Conservation (phyloP, 2,797 vertebrate species). For the Macropus fuliginosus region DNA sequence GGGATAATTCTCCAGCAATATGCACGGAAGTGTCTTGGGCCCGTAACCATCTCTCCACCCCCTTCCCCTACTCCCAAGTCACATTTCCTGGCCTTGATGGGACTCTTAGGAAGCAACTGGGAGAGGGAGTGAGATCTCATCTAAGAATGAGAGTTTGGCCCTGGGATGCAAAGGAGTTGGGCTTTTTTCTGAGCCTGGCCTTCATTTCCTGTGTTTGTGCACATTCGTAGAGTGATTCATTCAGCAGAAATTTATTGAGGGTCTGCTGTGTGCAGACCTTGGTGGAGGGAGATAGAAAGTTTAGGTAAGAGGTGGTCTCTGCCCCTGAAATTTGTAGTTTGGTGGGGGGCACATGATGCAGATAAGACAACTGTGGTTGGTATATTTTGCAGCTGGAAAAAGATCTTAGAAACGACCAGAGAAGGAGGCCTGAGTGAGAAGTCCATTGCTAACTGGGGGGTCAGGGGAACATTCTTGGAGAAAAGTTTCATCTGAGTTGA, state of each 20-base stretch:
- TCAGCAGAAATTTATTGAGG: not conserved
- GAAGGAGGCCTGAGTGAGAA: not conserved
- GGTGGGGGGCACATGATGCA: not conserved
- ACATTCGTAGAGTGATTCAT: not conserved
- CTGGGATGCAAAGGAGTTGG: not conserved
- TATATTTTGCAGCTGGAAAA: not conserved
- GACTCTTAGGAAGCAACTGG: not conserved
- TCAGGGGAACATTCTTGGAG: not conserved
- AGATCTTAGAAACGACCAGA: not conserved
- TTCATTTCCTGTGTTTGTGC: not conserved
- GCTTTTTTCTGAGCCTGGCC: not conserved
- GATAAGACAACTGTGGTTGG: not conserved
- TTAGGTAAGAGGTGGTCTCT: not conserved
- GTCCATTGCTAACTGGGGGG: not conserved
- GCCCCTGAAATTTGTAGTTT: not conserved
- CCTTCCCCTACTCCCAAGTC: too few relatives aligned
- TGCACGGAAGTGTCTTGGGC: not conserved
- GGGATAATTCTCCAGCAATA: not conserved
- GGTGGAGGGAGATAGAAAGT: not conserved
- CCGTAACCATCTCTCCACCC: not conserved
- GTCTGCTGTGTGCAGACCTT: not conserved
- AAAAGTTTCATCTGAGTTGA: not conserved
- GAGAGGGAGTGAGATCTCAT: not conserved
- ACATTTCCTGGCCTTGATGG: not conserved
- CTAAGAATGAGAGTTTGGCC: too few relatives aligned